phyloP scores from a whole-genome alignment of 2,113 vertebrate genomes.

The Oryzias javanicus region DNA sequence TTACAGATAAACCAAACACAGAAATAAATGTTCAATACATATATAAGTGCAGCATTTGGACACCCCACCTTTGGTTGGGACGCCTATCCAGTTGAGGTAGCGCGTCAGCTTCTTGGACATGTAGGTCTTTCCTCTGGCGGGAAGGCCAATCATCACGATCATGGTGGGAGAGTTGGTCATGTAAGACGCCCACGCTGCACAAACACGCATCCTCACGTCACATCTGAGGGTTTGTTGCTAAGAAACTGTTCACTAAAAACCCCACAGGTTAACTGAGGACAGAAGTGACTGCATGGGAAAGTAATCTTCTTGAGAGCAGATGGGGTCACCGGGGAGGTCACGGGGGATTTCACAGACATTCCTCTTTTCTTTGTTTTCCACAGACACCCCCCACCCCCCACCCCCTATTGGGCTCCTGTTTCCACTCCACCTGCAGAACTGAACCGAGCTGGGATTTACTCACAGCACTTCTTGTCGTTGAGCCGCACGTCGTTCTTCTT shows the following conservation, averaged over 20 bases:
- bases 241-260: conserved; percentile 17
- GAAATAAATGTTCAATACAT: background rate
- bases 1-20: too few relatives aligned
- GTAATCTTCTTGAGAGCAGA: conserved; percentile 22
- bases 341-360: conserved; percentile 1
- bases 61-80: conserved; percentile 90
- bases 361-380: too few relatives aligned
- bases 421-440: conserved; percentile 19
- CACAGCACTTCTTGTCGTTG: conserved; percentile 80
- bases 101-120: conserved; percentile 97
- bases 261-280: conserved; percentile 2
- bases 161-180: conserved; percentile 97
- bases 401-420: conserved; percentile 17
- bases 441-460: conserved; percentile 43
- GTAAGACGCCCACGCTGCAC: conserved; percentile 92
- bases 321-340: conserved; percentile 3
- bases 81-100: conserved; percentile 98
- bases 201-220: background rate
- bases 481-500: conserved; percentile 70
- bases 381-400: too few relatives aligned
- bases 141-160: conserved; percentile 97
- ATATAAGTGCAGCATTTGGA: too few relatives aligned
- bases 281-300: conserved; percentile 16
- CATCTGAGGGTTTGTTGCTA: background rate
- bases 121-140: conserved; percentile 91